phyloP scores from a whole-genome alignment of 2,797 vertebrate genomes.

The Eidolon dupreanum region DNA sequence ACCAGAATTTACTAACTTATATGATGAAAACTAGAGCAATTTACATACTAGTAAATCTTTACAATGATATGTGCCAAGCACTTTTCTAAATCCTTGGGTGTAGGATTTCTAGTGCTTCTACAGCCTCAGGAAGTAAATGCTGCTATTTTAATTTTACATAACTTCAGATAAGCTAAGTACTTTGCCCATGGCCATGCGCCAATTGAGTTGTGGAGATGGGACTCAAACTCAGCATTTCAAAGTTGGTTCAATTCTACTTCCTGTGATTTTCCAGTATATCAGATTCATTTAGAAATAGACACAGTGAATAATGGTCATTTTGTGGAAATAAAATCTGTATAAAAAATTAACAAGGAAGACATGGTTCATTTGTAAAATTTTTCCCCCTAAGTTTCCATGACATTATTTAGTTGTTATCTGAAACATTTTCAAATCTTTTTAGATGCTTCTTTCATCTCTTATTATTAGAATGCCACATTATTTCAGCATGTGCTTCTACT shows the following conservation, averaged over 20 bases:
- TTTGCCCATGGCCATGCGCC: neutral
- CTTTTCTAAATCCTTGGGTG: neutral
- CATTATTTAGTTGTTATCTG: neutral
- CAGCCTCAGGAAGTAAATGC: neutral
- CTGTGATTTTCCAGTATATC: neutral
- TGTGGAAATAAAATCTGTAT: neutral
- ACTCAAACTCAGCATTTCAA: neutral
- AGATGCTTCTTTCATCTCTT: neutral
- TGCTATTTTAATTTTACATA: neutral
- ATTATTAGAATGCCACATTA: neutral
- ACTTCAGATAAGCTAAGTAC: neutral
- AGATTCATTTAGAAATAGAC: neutral
- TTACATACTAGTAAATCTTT: neutral
- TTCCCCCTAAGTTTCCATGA: neutral
- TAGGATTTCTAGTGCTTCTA: neutral
- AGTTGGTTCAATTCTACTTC: neutral
- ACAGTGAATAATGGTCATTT: neutral
- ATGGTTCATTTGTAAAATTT: neutral
- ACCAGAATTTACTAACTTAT: neutral
- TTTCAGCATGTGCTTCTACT: neutral
- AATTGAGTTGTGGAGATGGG: neutral
- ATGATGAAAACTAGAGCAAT: neutral
- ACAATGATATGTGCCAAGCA: neutral
- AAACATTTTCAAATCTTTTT: neutral
- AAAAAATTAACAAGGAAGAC: neutral